Base-by-base conservation (phyloP, 2,797 vertebrate genomes). In the Melanotaenia nigrans region DNA sequence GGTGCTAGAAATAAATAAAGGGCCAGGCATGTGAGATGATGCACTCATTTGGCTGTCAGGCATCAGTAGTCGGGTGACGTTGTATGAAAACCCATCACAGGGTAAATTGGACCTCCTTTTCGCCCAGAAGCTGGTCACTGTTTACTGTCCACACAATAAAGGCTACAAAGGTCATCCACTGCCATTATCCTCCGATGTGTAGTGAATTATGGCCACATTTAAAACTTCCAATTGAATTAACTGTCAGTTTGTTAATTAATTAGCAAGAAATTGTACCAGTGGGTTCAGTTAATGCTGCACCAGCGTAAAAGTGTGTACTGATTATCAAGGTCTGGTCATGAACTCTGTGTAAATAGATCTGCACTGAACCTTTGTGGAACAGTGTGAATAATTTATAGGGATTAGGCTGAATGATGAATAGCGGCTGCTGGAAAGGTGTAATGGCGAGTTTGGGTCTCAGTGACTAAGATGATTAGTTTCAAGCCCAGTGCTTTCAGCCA, bases 311-410 rank as follows among this genome's bases (percentile, higher is more conserved):
- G 75, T 75, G 28, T 90, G 75, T 86, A 71, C 74, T 76, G 79
- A 90, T 91, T 92, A 86, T 88, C 75, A 85, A 80, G 58, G 64
- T 86, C 77, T 82, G 81, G 75, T 74, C 81, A 63, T 81, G 80
- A 89, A 90, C 82, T 90, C 77, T 73, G 80, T 78, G 69, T 80
- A 90, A 90, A 88, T 74, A 65, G 75, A 70, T 67, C 76, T 73
- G 67, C 60, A 18, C 69, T 65, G 5, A 64, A 85, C 80, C 5
- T 88, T 81, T 75, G 81, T 89, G 85, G 77, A 88, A 59, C 69
- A 22, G 54, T 53, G 81, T 92, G 84, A 92, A 92, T 93, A 89
- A 92, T 92, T 92, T 87, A 92, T 89, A 85, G 73, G 75, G 81
- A 89, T 91, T 88, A 87, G 85, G 67, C 61, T 24, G 24, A 72